Base-by-base conservation (phyloP, 2,888 invertebrate genomes). In the Heliconius hortense region DNA sequence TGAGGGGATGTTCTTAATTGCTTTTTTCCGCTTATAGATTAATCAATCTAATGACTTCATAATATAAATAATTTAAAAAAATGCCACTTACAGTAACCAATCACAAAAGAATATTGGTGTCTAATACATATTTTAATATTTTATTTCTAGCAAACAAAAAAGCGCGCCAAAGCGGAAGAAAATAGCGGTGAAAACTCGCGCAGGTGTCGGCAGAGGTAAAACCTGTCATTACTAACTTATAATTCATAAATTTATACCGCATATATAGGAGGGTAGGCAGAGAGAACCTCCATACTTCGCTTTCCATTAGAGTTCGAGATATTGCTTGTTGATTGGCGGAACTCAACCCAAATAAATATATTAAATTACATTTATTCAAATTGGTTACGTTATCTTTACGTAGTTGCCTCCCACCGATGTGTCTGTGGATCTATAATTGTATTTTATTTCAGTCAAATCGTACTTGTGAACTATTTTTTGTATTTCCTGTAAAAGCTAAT, bases 101-200 rank as follows among this genome's bases (percentile, higher is more conserved):
- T 56, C n/a, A 56, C 53, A 56, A 56, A 56, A n/a, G n/a, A 56
- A 56, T 56, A n/a, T 21, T n/a, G n/a, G 10, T 56, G n/a, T 11
- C 56, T 56, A 56, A 56, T n/a, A 11, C n/a, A n/a, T 43, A 43
- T 56, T 66, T 39, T 15, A 24, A 39, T n/a, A 18, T 43, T 21
- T 66, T 13, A 26, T 48, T 67, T 26, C n/a, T 2, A 67, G 26
- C 21, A 63, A 63, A 21, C 26, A 15, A 8, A 63, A 31, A 0
- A 63, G 63, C 21, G 67, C 67, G 18, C 69, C 69, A 7, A 56
- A 3, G 24, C 31, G 69, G 1, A 69, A 13, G 21, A 69, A 69
- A 31, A 69, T 48, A 48, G 67, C 48, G 28, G 67, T 48, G 48
- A 48, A 21, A 18, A 26, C 48, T 18, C 15, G 48, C 7, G 43